Conservation (phyloP, 2,113 vertebrate species). For the Thunnus maccoyii region DNA sequence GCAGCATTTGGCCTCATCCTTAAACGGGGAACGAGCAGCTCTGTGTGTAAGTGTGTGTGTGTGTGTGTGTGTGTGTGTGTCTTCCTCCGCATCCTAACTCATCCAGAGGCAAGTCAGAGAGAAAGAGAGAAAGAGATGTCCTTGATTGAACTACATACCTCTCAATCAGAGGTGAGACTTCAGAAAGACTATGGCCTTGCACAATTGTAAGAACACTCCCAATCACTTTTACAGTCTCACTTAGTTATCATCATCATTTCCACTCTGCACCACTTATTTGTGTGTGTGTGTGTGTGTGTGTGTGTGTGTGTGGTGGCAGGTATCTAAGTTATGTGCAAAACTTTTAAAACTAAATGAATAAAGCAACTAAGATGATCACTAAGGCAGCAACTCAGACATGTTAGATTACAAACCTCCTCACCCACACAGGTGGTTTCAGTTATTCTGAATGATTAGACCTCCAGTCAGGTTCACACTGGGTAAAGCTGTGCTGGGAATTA, state of each 20-base stretch:
- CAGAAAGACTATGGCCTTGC: conserved; percentile 17
- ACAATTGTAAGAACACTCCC: conserved; percentile 18
- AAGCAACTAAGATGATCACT: background rate
- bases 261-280: conserved; percentile 7
- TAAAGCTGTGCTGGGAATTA: no score
- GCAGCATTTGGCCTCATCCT: conserved; percentile 35
- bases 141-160: conserved; percentile 35
- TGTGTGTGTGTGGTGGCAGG: background rate
- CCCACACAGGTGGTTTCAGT: background rate
- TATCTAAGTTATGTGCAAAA: no score
- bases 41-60: background rate
- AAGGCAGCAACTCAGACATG: background rate
- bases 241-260: conserved; percentile 21
- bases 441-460: no score
- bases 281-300: background rate
- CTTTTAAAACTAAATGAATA: no score
- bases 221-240: conserved; percentile 18
- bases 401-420: background rate
- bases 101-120: conserved; percentile 3
- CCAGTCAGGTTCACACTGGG: no score
- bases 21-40: conserved; percentile 24
- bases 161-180: conserved; percentile 27
- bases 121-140: conserved; percentile 1
- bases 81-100: conserved; percentile 4
- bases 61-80: no score